Evolutionary conservation across 2,113 vertebrate genomes (phyloP).

Genomic region (Hydrochoerus hydrochaeris): DNA sequence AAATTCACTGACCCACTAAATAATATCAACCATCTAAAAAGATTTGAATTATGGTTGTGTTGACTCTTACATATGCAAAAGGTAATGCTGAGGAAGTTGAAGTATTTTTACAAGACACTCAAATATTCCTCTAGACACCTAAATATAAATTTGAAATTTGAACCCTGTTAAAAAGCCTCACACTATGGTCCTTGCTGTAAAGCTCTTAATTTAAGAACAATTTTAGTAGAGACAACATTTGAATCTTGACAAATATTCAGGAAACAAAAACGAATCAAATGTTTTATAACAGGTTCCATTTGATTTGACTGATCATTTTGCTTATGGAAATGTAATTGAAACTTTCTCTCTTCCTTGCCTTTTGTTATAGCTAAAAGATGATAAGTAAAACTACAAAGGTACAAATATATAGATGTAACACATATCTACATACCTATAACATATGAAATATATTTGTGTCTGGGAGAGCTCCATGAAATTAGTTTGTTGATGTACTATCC

Average conservation of each 20-base stretch:
- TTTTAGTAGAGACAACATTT: background rate
- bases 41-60: background rate
- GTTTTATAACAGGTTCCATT: background rate
- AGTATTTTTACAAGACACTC: background rate
- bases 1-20: background rate
- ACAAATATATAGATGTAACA: background rate
- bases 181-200: fast-evolving
- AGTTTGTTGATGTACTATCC: background rate
- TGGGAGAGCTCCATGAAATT: background rate
- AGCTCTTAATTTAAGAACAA: background rate
- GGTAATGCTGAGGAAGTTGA: background rate
- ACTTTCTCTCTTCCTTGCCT: background rate
- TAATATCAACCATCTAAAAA: background rate
- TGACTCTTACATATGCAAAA: background rate
- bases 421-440: background rate
- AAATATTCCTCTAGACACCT: background rate
- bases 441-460: background rate
- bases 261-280: background rate
- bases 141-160: background rate
- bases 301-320: background rate
- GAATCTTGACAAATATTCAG: background rate
- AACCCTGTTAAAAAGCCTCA: background rate
- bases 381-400: background rate
- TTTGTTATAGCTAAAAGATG: background rate
- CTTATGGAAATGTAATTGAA: background rate